A percentile compares a stretch with the other conserved stretches of the same genome.
Conservation (phyloP, 2,113 vertebrate genomes). For the Gymnarchus niloticus region DNA sequence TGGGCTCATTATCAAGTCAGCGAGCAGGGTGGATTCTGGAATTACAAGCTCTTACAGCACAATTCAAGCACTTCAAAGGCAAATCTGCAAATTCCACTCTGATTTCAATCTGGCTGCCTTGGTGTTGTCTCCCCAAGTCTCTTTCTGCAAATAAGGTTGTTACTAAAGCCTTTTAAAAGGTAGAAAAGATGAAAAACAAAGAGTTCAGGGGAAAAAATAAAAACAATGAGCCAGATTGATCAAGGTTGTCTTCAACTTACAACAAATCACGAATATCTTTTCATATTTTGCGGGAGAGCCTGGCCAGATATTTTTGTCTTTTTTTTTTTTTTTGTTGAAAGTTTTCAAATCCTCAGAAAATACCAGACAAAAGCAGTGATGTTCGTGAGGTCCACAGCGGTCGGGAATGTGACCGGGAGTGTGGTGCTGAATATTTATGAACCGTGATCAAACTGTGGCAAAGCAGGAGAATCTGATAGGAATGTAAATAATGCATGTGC, state of each 20-base stretch:
- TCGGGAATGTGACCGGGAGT: not conserved
- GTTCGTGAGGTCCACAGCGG: not conserved
- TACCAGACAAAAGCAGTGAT: not conserved
- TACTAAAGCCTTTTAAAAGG: not conserved
- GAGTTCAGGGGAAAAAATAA: not conserved
- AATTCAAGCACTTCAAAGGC: constrained; percentile 41
- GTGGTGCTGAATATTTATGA: not conserved
- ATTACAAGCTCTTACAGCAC: constrained; percentile 43
- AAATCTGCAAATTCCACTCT: constrained; percentile 30
- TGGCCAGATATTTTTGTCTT: not conserved
- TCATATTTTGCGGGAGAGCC: not conserved
- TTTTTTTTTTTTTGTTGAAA: not conserved
- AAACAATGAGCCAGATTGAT: constrained; percentile 5
- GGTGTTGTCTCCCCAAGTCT: not conserved
- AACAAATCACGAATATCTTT: constrained; percentile 2
- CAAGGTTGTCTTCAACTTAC: constrained; percentile 12
- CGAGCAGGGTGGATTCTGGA: constrained; percentile 31
- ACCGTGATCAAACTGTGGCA: constrained; percentile 4
- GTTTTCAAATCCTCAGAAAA: not conserved
- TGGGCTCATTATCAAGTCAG: constrained; percentile 37
- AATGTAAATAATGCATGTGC: constrained; percentile 10
- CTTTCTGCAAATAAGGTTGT: not conserved
- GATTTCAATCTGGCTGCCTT: constrained; percentile 23
- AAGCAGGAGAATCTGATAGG: constrained; percentile 15
- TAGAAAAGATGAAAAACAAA: constrained; percentile 5